Evolutionary conservation across 2,888 invertebrate genomes (phyloP).

Genomic region (Dicyrtomina minuta): DNA sequence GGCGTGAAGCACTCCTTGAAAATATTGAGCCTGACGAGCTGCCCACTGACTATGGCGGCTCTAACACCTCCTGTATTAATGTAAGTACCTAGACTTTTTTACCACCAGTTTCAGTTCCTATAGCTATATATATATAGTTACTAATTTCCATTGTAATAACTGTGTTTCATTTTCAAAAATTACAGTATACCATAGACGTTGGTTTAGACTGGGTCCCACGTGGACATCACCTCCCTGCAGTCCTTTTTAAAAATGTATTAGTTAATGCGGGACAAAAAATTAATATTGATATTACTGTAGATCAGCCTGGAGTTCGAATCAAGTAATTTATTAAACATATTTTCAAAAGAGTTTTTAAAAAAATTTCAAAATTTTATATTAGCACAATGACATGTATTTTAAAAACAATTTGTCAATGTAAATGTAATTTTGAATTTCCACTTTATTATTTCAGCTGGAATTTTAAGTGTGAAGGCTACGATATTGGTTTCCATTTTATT

Average conservation of each 20-base stretch:
- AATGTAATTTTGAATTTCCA: too few relatives aligned
- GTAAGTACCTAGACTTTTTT: constrained; percentile 3
- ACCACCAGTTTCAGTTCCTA: neutral
- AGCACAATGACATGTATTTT: neutral
- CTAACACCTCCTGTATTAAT: constrained; percentile 19
- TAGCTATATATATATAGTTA: neutral
- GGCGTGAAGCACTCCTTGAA: constrained; percentile 14
- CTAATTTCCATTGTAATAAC: neutral
- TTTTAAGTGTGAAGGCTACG: constrained; percentile 25
- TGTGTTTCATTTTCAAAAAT: neutral
- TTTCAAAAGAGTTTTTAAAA: too few relatives aligned
- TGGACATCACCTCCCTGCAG: neutral
- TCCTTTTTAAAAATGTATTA: constrained; percentile 1
- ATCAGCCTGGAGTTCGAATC: neutral
- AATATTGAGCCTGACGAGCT: constrained; percentile 28
- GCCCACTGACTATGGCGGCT: constrained; percentile 28
- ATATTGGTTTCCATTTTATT: constrained; percentile 20
- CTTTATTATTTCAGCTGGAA: constrained; percentile 28
- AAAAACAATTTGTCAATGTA: too few relatives aligned
- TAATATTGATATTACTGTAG: constrained; percentile 7
- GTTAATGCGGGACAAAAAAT: constrained; percentile 16
- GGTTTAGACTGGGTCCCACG: constrained; percentile 9
- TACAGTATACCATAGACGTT: constrained; percentile 9
- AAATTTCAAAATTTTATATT: neutral
- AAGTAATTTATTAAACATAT: too few relatives aligned